Base-by-base conservation (phyloP, 2,113 vertebrate genomes). In the Antechinus flavipes region DNA sequence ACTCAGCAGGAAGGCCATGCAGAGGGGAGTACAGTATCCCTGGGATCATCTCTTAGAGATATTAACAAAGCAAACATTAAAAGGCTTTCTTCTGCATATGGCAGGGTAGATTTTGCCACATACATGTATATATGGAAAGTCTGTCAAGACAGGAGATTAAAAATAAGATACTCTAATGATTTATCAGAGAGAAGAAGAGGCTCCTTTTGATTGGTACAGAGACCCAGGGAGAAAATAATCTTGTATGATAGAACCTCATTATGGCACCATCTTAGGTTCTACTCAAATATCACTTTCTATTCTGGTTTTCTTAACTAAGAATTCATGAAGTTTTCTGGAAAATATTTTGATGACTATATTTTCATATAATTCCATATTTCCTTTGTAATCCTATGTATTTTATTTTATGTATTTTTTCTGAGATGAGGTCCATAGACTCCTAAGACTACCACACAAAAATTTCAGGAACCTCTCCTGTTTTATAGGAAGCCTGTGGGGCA, bases 1-100 rank as follows among this genome's bases (percentile, higher is more conserved):
- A 95, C 95, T 97, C 96, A 95, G 96, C 90, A 96, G 97, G 97
- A 97, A 96, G 54, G 47, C 92, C 98, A 97, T 97, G 97, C 97
- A 96, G 55, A 90, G 95, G 53, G 94, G 92, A 0, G 0, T 27
- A 49, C 93, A 76, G 95, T 1, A 50, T 52, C 90, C 54, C 12
- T 0, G 23, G 92, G 91, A 27, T 94, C 5, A 93, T 55, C 4
- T 30, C 0, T 93, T 24, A 30, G 91, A 84, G 68, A 11, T 92
- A 92, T 19, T 91, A 84, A 93, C 90, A 30, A 25, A 84, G 93
- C 7, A 76, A 92, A 84, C 93, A 93, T 90, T 0, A 61, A 76
- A 95, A 10, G 93, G 95, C 89, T 26, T 93, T 55, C 61, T 91
- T 0, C 25, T 0, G 0, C 0, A 35, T 0, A 27, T 42, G 56